Evolutionary conservation across 2,888 invertebrate species (phyloP), one percentile per base, ranked within the genome.

Genomic region (Andrena trimmerana): DNA sequence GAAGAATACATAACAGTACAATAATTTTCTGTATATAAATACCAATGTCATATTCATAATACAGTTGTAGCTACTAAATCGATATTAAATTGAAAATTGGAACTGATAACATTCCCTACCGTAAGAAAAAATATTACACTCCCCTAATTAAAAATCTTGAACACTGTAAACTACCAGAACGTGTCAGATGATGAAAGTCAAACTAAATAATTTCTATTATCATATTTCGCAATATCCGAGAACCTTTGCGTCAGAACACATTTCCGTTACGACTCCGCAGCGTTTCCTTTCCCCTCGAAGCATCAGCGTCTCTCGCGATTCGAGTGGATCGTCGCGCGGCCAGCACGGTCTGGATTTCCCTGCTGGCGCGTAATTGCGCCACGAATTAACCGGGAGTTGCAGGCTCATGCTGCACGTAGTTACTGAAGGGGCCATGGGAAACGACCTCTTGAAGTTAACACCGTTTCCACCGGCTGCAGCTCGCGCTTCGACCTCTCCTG

Each of bases 281-380:
- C 4, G 42, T 42, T 42, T 42, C 42, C 13, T 42, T 42, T 42
- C 42, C 16, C 16, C 13, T 42, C 24, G 10, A 57, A 57, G 10
- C 24, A 24, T 57, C 57, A 10, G 27, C 20, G 57, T 57, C 57
- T 24, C 24, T 8, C 27, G 27, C 20, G 24, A 24, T 57, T 24
- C 57, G 57, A 24, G 27, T 24, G 8, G 24, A 24, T 20, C 20
- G 57, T 27, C 24, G 57, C 57, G 24, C 42, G 10, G 10, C 24
- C 24, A 24, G 57, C 57, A 68, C 80, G 87, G 86, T 87, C 88
- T 83, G 83, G 74, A 89, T 90, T 88, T 89, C 85, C 86, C 50
- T 10, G 16, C 60, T 4, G 33, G 20, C 83, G 85, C 74, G 86
- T 88, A 89, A 90, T 91, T 90, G 88, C 88, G 80, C 65, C 50